Evolutionary conservation across 2,888 invertebrate species (phyloP).

Genomic region (Diloba caeruleocephala): DNA sequence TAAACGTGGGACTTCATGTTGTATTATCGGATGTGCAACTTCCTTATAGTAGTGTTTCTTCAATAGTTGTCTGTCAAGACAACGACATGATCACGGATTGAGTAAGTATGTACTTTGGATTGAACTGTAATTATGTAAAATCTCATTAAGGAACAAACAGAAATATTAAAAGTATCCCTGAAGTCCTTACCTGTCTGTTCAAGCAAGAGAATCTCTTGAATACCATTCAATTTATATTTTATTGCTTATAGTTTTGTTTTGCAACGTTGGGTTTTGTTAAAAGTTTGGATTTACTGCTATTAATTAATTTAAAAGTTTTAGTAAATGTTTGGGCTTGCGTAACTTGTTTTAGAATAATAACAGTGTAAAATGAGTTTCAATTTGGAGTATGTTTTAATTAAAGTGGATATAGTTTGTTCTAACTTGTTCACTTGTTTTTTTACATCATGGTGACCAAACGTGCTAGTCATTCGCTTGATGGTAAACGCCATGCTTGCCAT

Average conservation of each 20-base stretch:
- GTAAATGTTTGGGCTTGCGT: constrained; percentile 4
- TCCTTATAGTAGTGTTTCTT: constrained; percentile 22
- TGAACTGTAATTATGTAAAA: too few relatives aligned
- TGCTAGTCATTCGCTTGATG: too few relatives aligned
- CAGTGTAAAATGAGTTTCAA: constrained; percentile 19
- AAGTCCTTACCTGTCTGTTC: neutral
- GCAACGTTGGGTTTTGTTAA: neutral
- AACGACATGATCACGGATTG: too few relatives aligned
- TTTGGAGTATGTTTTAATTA: constrained; percentile 31
- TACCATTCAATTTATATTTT: neutral
- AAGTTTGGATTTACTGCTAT: neutral
- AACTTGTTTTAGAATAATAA: constrained; percentile 20
- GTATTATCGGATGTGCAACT: constrained; percentile 58
- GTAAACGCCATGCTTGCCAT: too few relatives aligned
- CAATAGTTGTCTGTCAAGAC: constrained; percentile 8
- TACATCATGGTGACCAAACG: too few relatives aligned
- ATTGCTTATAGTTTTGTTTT: neutral
- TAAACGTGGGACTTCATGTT: constrained; percentile 68
- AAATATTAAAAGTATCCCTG: neutral
- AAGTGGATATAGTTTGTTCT: constrained; percentile 11
- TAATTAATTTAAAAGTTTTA: constrained; percentile 3
- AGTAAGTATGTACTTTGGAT: neutral
- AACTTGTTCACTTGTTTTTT: too few relatives aligned
- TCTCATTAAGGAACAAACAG: neutral
- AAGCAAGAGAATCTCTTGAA: neutral